These are phyloP conservation scores for Drosophila seguyi DNA, from an alignment of 1,140 invertebrate species.

Conservation along the genomic window DNA sequence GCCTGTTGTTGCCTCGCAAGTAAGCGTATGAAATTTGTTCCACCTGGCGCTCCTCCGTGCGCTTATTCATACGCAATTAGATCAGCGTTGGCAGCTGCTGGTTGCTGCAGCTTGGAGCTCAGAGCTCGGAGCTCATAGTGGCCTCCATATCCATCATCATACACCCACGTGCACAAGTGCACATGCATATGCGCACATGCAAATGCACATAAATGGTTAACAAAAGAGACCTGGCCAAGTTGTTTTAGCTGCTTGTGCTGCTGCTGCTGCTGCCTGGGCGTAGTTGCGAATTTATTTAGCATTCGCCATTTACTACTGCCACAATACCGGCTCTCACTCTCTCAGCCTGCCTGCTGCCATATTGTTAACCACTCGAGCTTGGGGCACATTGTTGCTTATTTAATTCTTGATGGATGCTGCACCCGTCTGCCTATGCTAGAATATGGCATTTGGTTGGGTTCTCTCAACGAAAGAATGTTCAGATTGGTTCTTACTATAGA, in stretches of 20 bases:
- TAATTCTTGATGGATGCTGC: slow-evolving; percentile 41
- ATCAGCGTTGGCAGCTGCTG: slow-evolving; percentile 51
- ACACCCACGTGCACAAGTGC: slow-evolving; percentile 17
- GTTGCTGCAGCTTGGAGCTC: slow-evolving; percentile 15
- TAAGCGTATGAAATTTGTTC: slow-evolving; percentile 26
- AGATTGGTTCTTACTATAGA: neutral
- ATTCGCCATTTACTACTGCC: slow-evolving; percentile 49
- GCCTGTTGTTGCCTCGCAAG: neutral
- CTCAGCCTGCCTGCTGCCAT: slow-evolving; percentile 19
- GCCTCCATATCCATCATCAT: slow-evolving; percentile 19
- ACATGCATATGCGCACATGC: slow-evolving; percentile 7
- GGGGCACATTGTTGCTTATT: slow-evolving; percentile 40
- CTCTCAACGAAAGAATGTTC: neutral
- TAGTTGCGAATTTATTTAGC: slow-evolving; percentile 53
- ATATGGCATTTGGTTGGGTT: slow-evolving; percentile 23
- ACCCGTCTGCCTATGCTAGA: neutral
- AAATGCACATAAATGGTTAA: slow-evolving; percentile 45
- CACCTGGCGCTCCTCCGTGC: slow-evolving; percentile 28
- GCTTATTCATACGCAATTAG: slow-evolving; percentile 71
- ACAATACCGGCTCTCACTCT: slow-evolving; percentile 15
- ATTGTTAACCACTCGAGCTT: slow-evolving; percentile 63
- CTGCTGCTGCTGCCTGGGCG: slow-evolving; percentile 35
- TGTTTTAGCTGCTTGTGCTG: slow-evolving; percentile 11
- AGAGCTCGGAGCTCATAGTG: slow-evolving; percentile 13
- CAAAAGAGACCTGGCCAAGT: slow-evolving; percentile 29